phyloP scores from a whole-genome alignment of 2,113 vertebrate genomes.

The Climacteris rufus region DNA sequence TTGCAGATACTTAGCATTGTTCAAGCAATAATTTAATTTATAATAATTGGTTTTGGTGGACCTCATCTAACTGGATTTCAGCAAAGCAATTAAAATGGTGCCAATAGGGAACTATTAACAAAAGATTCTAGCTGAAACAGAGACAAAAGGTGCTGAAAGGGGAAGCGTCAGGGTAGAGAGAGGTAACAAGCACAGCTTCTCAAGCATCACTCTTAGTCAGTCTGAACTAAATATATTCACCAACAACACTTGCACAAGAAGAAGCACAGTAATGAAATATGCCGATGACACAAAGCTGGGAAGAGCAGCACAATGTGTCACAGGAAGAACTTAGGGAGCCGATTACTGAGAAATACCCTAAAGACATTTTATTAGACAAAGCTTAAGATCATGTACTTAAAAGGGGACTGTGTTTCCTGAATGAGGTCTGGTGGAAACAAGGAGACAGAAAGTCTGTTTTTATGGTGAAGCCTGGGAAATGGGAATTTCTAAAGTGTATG shows the following conservation, averaged over 20 bases:
- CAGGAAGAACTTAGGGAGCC: background rate
- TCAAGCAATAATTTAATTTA: background rate
- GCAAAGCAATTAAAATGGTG: background rate
- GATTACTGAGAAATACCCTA: background rate
- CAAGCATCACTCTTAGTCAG: background rate
- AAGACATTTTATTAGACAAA: constrained; percentile 41
- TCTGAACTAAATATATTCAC: background rate
- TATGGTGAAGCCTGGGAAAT: background rate
- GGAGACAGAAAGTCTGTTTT: constrained; percentile 25
- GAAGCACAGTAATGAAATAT: background rate
- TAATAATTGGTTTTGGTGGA: background rate
- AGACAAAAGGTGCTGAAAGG: constrained; percentile 22
- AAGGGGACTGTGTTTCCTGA: constrained; percentile 26
- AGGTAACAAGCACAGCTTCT: background rate
- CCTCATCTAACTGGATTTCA: constrained; percentile 26
- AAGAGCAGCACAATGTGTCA: background rate
- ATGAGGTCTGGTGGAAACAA: background rate
- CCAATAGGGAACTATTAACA: background rate
- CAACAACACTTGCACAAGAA: background rate
- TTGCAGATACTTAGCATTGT: background rate
- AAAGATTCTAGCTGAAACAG: background rate
- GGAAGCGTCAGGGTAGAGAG: background rate
- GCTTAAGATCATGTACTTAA: constrained; percentile 10
- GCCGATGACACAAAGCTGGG: background rate
- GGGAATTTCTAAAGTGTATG: background rate